Evolutionary conservation across 2,888 invertebrate genomes (phyloP), one percentile per base, ranked within the genome.

Genomic region (Mesorhabditis sp.): DNA sequence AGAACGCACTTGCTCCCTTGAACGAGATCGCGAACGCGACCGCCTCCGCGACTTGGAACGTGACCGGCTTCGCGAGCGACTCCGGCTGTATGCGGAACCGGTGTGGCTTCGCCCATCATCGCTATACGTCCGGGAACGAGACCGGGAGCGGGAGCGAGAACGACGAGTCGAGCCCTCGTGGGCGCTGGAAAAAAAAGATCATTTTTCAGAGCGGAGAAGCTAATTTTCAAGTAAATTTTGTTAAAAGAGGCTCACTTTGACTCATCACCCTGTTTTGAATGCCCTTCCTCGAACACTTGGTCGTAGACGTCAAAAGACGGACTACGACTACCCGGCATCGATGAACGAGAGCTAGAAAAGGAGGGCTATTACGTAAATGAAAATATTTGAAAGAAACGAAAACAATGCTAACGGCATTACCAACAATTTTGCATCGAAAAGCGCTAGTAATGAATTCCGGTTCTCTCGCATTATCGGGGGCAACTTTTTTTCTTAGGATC

Each of bases 401-500:
- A n/a, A 50, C 58, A 50, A 13, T 13, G n/a, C 10, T 13, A 50
- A 50, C n/a, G 7, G n/a, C n/a, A 10, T 0, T 50, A 50, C 58
- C n/a, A 50, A 50, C 58, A 50, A 50, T 50, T n/a, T 28, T 28
- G 28, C 28, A 10, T 75, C 68, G 77, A 83, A 81, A 28, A 28
- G 28, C 28, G 28, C 28, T 28, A 28, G 28, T 28, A 1, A 28
- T 28, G 28, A 28, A 28, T 28, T 28, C 28, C 28, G 28, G 28
- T 28, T 28, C 28, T 28, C 2, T 28, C 28, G 28, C 28, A 28
- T 28, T 28, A 28, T 28, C 28, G 28, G 28, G 28, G 28, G 28
- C 28, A 28, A 28, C 28, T 28, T 28, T 28, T 28, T 28, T 28
- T 28, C 28, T 28, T 28, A 28, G 28, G 28, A 28, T 28, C 28